Evolutionary conservation across 2,888 invertebrate genomes (phyloP), one percentile per base, ranked within the genome.

Genomic region (Caenorhabditis macrosperma): DNA sequence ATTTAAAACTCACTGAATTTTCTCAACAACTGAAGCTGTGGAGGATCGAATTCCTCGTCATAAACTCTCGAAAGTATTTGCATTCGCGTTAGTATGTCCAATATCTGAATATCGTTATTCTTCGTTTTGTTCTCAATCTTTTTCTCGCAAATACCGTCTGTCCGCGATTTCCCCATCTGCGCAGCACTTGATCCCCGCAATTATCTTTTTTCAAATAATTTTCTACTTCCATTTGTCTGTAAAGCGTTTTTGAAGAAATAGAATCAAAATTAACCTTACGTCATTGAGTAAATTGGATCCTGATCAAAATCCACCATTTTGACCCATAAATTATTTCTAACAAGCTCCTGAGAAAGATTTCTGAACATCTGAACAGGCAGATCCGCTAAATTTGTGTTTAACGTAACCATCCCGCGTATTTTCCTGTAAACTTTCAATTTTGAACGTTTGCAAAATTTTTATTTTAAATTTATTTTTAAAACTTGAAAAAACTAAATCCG

Each of bases 131-230:
- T 33, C 15, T 10, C 3, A 52, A 26, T 30, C 9, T 55, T n/a
- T 61, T 12, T 17, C n/a, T 6, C 20, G 22, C 28, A 22, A 12
- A 17, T 17, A 91, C 90, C 24, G 88, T 91, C 85, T 91, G 90
- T n/a, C 91, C 91, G 1, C 88, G 86, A 52, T 90, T 86, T 7
- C 90, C 91, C 67, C 91, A 88, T n/a, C 82, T 72, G 20, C 86
- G 82, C 1, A 91, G 77, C 50, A 91, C 64, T 48, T 86, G 85
- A 17, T 86, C 86, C 0, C 89, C 86, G 0, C 91, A 90, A 52
- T 90, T 90, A 6, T 75, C 50, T 52, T 63, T 30, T 12, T 76
- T 60, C 2, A 44, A 22, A 57, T 78, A 78, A 5, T 64, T 78
- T 2, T 88, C 86, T 7, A 78, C 63, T 35, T 78, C 78, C 17